Evolutionary conservation across 2,113 vertebrate species (phyloP).

Genomic region (Anhinga anhinga): DNA sequence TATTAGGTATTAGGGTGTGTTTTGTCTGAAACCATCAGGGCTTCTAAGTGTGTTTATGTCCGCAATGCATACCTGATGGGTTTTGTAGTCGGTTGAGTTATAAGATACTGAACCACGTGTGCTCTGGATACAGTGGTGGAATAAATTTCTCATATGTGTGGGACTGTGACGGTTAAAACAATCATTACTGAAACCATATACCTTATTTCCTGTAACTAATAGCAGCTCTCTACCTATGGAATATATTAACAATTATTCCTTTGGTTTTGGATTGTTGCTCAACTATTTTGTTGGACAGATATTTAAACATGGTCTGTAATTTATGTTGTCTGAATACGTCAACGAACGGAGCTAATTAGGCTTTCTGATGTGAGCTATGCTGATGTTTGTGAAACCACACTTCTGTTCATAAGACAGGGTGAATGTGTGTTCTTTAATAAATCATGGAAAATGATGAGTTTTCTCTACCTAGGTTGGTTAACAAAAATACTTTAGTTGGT

Average conservation of each 20-base stretch:
- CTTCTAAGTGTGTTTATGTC: background rate
- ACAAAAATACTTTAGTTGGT: background rate
- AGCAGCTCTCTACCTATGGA: constrained; percentile 61
- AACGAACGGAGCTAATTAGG: background rate
- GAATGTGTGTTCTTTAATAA: background rate
- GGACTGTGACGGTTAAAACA: constrained; percentile 66
- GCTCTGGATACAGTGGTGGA: constrained; percentile 46
- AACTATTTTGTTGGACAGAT: constrained; percentile 61
- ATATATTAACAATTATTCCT: constrained; percentile 65
- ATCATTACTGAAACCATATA: constrained; percentile 69
- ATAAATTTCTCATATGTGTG: constrained; percentile 74
- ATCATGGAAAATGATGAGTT: constrained; percentile 32
- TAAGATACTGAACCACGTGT: constrained; percentile 7
- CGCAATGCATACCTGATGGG: background rate
- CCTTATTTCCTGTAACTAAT: constrained; percentile 70
- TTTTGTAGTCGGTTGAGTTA: constrained; percentile 31
- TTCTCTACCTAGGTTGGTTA: constrained; percentile 19
- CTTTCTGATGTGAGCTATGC: constrained; percentile 34
- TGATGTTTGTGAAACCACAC: constrained; percentile 48
- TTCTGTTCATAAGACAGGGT: background rate
- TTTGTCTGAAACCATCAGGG: background rate
- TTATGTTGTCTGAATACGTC: constrained; percentile 34
- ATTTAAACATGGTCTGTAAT: constrained; percentile 36
- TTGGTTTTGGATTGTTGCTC: constrained; percentile 62
- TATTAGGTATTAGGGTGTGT: background rate